Percentiles rank a stretch among this genome's conserved stretches.
These are phyloP conservation scores for Lacanobia wlatinum DNA, from an alignment of 2,888 invertebrate species.

Conservation along the genomic window DNA sequence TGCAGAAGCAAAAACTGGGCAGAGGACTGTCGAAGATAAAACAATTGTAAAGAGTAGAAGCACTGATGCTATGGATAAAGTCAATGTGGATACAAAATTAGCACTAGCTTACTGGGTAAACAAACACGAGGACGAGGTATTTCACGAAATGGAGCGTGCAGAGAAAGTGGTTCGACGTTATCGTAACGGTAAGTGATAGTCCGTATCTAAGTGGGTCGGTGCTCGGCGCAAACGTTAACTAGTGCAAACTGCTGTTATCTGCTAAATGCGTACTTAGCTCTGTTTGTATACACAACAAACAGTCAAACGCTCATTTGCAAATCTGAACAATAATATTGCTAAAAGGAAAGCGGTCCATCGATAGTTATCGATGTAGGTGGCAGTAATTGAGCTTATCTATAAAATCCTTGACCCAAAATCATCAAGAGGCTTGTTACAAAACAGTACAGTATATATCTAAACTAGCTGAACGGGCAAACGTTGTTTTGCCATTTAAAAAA, in stretches of 20 bases:
- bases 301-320: constrained; percentile 64
- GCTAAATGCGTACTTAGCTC: constrained; percentile 67
- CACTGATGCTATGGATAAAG: constrained; percentile 15
- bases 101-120: constrained; percentile 58
- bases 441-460: neutral
- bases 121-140: constrained; percentile 63
- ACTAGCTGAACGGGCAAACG: neutral
- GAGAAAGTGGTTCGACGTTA: constrained; percentile 84
- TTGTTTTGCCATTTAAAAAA: too few species aligned
- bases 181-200: constrained; percentile 81
- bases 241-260: constrained; percentile 82
- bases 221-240: constrained; percentile 74
- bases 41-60: constrained; percentile 1
- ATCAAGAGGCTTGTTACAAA: constrained; percentile 21
- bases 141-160: constrained; percentile 76
- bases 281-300: constrained; percentile 69
- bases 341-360: constrained; percentile 39
- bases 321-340: constrained; percentile 51
- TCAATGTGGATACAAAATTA: constrained; percentile 33
- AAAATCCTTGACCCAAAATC: constrained; percentile 71
- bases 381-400: constrained; percentile 61
- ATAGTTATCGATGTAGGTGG: constrained; percentile 47
- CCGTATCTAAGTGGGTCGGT: constrained; percentile 87
- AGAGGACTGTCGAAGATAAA: neutral
- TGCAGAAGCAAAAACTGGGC: constrained; percentile 1